Percentiles rank a stretch among this genome's conserved stretches.
These are phyloP conservation scores for Julus scanicus DNA, from an alignment of 2,888 invertebrate species.

Conservation along the genomic window DNA sequence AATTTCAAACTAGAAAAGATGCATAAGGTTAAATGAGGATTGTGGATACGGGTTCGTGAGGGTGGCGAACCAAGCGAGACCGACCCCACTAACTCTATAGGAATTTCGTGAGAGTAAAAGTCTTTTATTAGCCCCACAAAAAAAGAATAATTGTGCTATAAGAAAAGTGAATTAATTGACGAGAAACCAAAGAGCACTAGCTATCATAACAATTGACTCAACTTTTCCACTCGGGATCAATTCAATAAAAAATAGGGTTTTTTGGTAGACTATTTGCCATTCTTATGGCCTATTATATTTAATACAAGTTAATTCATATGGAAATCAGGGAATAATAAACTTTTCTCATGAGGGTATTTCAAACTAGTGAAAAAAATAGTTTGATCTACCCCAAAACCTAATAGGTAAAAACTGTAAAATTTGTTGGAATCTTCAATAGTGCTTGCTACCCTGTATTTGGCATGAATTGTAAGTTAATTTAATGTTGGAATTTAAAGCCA, in stretches of 20 bases:
- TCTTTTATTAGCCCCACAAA: slow-evolving; percentile 10
- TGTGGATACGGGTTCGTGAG: background rate
- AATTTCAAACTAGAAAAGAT: background rate
- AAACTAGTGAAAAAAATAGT: background rate
- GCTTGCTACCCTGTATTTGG: too few relatives aligned
- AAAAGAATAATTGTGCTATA: slow-evolving; percentile 27
- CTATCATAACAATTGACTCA: background rate
- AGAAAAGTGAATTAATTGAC: slow-evolving; percentile 33
- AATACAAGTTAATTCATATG: slow-evolving; percentile 15
- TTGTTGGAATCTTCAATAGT: too few relatives aligned
- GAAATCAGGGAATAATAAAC: background rate
- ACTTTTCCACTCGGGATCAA: background rate
- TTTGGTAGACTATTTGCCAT: background rate
- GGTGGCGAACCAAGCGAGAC: slow-evolving; percentile 5
- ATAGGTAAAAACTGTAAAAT: too few relatives aligned
- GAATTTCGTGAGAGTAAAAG: background rate
- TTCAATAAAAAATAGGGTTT: background rate
- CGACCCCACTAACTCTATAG: background rate
- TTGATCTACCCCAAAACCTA: background rate
- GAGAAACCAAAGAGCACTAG: background rate
- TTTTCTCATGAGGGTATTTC: slow-evolving; percentile 24
- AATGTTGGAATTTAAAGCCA: too few relatives aligned
- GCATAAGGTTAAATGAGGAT: slow-evolving; percentile 12
- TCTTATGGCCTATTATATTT: background rate
- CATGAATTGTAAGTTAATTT: too few relatives aligned